phyloP scores from a whole-genome alignment of 2,888 invertebrate species.

The Baronia brevicornis region DNA sequence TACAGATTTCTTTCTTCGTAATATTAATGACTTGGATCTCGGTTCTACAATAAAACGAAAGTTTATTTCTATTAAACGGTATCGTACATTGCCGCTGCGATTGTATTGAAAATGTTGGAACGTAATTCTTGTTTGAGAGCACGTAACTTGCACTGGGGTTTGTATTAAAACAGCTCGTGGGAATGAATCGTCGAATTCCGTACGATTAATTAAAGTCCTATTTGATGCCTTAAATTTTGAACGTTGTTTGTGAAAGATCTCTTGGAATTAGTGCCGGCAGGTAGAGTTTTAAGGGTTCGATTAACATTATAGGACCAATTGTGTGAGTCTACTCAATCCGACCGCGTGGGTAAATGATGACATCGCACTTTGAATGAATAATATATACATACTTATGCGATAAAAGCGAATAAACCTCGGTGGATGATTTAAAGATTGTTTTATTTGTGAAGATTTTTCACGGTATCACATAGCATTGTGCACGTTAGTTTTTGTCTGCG shows the following conservation, averaged over 20 bases:
- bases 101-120: constrained; percentile 18
- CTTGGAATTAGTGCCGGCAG: constrained; percentile 21
- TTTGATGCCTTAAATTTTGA: neutral
- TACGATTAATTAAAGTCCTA: constrained; percentile 9
- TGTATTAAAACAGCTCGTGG: constrained; percentile 14
- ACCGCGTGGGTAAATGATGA: constrained; percentile 36
- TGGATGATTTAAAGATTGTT: constrained; percentile 36
- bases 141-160: constrained; percentile 25
- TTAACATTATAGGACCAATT: constrained; percentile 40
- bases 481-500: constrained; percentile 30
- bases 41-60: constrained; percentile 36
- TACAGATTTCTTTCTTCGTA: constrained; percentile 28
- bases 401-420: constrained; percentile 28
- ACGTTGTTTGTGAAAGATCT: constrained; percentile 16
- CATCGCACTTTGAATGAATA: constrained; percentile 30
- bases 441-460: constrained; percentile 58
- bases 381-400: constrained; percentile 36
- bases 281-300: constrained; percentile 30
- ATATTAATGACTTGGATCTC: constrained; percentile 44
- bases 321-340: constrained; percentile 30
- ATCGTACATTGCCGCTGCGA: constrained; percentile 25
- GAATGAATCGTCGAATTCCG: constrained; percentile 7
- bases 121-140: too few relatives aligned
- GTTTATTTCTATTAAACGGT: constrained; percentile 40
- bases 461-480: constrained; percentile 49